A percentile compares a stretch with the other conserved stretches of the same genome.
phyloP scores from a whole-genome alignment of 2,113 vertebrate species.

The Lasiurus cinereus region DNA sequence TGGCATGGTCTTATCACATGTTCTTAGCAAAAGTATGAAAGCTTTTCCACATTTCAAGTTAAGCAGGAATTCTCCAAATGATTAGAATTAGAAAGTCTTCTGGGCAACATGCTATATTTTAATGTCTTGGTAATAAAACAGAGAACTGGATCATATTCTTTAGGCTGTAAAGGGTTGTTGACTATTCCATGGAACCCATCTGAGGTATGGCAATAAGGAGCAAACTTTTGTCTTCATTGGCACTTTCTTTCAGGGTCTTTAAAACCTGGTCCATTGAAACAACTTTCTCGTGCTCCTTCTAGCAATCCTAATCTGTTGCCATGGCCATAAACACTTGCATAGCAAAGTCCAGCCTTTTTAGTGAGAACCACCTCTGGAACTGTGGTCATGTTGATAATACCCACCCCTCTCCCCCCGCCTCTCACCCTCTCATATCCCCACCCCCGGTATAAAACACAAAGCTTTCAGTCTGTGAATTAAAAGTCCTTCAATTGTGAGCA shows the following conservation, averaged over 20 bases:
- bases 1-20: background rate
- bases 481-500: conserved; percentile 96
- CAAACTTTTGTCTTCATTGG: conserved; percentile 97
- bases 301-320: conserved; percentile 98
- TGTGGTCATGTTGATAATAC: conserved; percentile 99
- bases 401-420: conserved; percentile 89
- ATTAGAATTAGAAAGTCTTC: conserved; percentile 55
- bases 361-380: conserved; percentile 98
- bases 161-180: conserved; percentile 89
- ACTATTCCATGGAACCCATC: conserved; percentile 96
- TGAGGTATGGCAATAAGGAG: conserved; percentile 95
- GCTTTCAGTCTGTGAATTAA: conserved; percentile 96
- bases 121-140: conserved; percentile 88
- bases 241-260: conserved; percentile 97
- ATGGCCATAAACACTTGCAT: conserved; percentile 94
- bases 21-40: background rate
- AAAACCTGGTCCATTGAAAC: conserved; percentile 97
- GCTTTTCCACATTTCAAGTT: conserved; percentile 57
- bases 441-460: conserved; percentile 91
- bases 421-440: too few relatives aligned
- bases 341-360: conserved; percentile 96
- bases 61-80: conserved; percentile 55
- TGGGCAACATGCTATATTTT: conserved; percentile 49
- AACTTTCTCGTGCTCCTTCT: conserved; percentile 81
- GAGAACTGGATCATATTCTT: conserved; percentile 89